Conservation (phyloP, 2,797 vertebrate genomes). For the Picus viridis region DNA sequence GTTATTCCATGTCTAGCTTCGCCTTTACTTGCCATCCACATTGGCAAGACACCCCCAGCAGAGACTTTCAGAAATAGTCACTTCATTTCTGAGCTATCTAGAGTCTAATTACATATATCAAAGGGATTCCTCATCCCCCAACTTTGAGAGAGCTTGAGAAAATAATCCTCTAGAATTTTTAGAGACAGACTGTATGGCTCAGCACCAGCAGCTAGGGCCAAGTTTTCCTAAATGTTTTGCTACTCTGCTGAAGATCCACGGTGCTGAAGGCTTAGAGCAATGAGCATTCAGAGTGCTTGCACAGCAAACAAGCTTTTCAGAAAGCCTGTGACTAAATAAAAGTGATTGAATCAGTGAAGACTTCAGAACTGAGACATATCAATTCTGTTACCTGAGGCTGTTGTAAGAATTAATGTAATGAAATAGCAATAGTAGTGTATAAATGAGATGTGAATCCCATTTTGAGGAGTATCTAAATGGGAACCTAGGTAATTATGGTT, state of each 20-base stretch:
- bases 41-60: background rate
- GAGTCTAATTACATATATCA: background rate
- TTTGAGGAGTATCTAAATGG: background rate
- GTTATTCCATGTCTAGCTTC: background rate
- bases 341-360: background rate
- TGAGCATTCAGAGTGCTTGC: background rate
- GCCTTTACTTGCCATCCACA: background rate
- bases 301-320: background rate
- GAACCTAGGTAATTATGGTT: background rate
- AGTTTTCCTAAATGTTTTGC: background rate
- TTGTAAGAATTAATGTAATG: conserved; percentile 29
- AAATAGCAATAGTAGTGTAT: background rate
- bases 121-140: background rate
- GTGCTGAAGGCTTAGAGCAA: background rate
- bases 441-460: conserved; percentile 23
- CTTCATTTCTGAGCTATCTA: background rate
- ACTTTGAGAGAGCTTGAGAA: background rate
- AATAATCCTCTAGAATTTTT: background rate
- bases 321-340: background rate
- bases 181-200: background rate
- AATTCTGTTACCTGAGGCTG: conserved; percentile 16
- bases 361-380: background rate
- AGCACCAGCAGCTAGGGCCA: background rate
- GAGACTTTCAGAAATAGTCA: background rate
- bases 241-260: background rate